A percentile compares a stretch with the other conserved stretches of the same genome.
These are phyloP conservation scores for Dolichopus griseipennis DNA, from an alignment of 2,888 invertebrate species.

Conservation along the genomic window DNA sequence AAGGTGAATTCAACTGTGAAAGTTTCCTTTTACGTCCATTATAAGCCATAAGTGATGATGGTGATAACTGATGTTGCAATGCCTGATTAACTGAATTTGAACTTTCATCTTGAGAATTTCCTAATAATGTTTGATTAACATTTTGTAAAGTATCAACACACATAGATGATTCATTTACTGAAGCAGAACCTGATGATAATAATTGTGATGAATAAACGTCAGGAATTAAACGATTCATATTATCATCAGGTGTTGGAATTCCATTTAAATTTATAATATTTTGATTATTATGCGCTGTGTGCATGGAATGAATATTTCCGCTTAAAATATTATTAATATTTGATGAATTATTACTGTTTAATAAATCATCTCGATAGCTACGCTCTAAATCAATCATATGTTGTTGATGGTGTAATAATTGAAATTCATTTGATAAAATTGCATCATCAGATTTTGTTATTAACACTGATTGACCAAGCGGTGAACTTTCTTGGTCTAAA, in stretches of 20 bases:
- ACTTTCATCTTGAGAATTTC: background rate
- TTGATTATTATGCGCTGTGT: background rate
- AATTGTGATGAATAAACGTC: background rate
- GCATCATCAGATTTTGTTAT: slow-evolving; percentile 13
- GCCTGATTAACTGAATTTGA: background rate
- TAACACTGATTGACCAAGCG: background rate
- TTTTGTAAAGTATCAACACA: background rate
- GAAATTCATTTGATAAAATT: slow-evolving; percentile 8
- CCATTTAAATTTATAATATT: background rate
- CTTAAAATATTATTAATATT: background rate
- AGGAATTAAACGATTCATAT: background rate
- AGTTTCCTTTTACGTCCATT: background rate
- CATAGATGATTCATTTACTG: background rate
- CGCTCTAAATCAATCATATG: slow-evolving; percentile 16
- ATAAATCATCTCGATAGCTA: slow-evolving; percentile 14
- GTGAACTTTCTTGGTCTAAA: background rate
- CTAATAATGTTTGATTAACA: background rate
- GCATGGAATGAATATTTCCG: no score
- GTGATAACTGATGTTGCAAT: background rate
- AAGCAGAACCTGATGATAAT: background rate
- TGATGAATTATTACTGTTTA: background rate
- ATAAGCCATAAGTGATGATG: background rate
- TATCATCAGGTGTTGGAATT: slow-evolving; percentile 20
- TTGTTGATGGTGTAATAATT: background rate
- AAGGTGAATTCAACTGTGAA: background rate